Conservation (phyloP, 1,140 invertebrate genomes). For the Lordiphosa stackelbergi region DNA sequence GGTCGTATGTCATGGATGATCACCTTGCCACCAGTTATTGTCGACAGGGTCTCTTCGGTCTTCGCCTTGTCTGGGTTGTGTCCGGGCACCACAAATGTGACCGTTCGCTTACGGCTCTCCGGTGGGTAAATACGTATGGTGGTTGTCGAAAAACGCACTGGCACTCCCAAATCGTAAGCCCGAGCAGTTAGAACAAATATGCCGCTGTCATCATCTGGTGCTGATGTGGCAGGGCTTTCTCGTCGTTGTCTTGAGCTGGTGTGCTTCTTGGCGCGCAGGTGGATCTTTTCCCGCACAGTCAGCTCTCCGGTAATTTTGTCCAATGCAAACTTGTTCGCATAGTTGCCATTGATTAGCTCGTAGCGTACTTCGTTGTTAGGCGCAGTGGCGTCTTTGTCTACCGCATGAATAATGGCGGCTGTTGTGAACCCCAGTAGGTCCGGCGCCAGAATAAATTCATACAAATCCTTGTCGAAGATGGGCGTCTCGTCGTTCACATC, state of each 20-base stretch:
- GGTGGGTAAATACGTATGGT: constrained; percentile 84
- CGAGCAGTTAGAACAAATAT: constrained; percentile 83
- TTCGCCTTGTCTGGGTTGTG: constrained; percentile 84
- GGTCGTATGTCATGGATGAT: constrained; percentile 85
- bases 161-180: constrained; percentile 89
- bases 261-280: constrained; percentile 69
- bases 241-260: constrained; percentile 70
- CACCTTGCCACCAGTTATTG: constrained; percentile 86
- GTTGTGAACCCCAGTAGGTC: constrained; percentile 86
- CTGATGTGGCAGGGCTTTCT: constrained; percentile 4
- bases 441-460: constrained; percentile 88
- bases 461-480: constrained; percentile 86
- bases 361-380: constrained; percentile 92
- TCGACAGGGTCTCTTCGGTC: constrained; percentile 84
- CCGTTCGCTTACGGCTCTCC: constrained; percentile 82
- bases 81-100: constrained; percentile 88
- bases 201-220: constrained; percentile 77
- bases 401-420: constrained; percentile 85
- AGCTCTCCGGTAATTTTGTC: constrained; percentile 86
- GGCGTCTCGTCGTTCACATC: constrained; percentile 94
- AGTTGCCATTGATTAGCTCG: constrained; percentile 88
- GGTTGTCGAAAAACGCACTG: constrained; percentile 83
- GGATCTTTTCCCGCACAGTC: constrained; percentile 64
- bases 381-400: constrained; percentile 88
- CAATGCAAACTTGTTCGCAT: constrained; percentile 87